Evolutionary conservation across 2,113 vertebrate genomes (phyloP).

Genomic region (Pygoscelis antarcticus): DNA sequence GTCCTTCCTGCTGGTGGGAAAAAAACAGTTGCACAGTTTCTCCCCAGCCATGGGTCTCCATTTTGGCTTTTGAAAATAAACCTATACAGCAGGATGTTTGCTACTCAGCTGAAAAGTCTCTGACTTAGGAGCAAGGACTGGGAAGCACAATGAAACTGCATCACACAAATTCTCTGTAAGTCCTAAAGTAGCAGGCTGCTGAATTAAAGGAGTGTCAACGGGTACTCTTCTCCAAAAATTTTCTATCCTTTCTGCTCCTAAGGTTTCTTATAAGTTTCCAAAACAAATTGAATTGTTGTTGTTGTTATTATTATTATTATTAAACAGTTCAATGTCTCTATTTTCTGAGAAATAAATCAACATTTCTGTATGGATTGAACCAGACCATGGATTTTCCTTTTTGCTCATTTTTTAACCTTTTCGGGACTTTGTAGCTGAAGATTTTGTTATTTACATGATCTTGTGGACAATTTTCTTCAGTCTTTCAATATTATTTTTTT

Average conservation of each 20-base stretch:
- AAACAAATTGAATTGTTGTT: neutral
- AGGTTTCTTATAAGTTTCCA: neutral
- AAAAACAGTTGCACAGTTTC: neutral
- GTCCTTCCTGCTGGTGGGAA: neutral
- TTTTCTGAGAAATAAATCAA: neutral
- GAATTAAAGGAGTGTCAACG: neutral
- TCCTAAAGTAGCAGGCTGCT: neutral
- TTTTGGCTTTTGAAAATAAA: neutral
- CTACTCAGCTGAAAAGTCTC: neutral
- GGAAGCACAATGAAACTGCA: neutral
- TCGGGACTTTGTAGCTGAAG: neutral
- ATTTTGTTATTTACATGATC: neutral
- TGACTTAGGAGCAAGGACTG: neutral
- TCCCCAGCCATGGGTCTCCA: neutral
- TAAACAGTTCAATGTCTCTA: neutral
- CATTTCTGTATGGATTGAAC: neutral
- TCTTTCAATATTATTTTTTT: neutral
- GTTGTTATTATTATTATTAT: fast-evolving
- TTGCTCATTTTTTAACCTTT: neutral
- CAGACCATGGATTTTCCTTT: neutral
- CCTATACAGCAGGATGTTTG: neutral
- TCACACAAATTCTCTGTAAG: neutral
- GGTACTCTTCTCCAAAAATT: neutral
- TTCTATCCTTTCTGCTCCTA: neutral
- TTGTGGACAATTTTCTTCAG: neutral